A percentile compares a stretch with the other conserved stretches of the same genome.
Conservation (phyloP, 2,797 vertebrate species). For the Spondyliosoma cantharus region DNA sequence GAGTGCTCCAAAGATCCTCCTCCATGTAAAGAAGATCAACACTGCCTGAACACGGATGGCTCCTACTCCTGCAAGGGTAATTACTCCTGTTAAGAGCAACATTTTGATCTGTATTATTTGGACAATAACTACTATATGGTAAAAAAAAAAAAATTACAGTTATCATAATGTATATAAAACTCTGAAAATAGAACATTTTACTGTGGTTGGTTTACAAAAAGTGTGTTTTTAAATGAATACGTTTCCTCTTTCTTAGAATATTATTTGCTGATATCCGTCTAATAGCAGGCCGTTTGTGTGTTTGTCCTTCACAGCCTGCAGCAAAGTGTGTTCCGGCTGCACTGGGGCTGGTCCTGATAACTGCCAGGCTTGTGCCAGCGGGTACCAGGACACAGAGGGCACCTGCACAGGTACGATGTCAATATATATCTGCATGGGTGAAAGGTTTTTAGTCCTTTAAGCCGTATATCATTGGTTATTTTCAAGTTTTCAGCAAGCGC, state of each 20-base stretch:
- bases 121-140: not conserved
- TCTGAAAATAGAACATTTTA: not conserved
- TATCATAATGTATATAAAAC: not conserved
- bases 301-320: slow-evolving; percentile 85
- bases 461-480: too few relatives aligned
- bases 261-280: not conserved
- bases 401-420: slow-evolving; percentile 87
- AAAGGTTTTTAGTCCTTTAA: not conserved
- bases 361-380: slow-evolving; percentile 86
- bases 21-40: slow-evolving; percentile 87
- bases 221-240: too few relatives aligned
- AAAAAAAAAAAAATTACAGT: not conserved
- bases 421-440: not conserved
- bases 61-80: slow-evolving; percentile 92
- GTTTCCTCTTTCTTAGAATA: not conserved
- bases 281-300: not conserved
- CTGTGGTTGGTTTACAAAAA: not conserved
- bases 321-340: slow-evolving; percentile 88
- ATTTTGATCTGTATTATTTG: not conserved
- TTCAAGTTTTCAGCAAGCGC: not conserved
- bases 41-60: slow-evolving; percentile 90
- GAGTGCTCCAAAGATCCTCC: slow-evolving; percentile 87
- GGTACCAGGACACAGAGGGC: slow-evolving; percentile 84
- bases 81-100: not conserved
- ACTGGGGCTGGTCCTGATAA: slow-evolving; percentile 86